Base-by-base conservation (phyloP, 1,140 invertebrate genomes). In the Saccostrea echinata region DNA sequence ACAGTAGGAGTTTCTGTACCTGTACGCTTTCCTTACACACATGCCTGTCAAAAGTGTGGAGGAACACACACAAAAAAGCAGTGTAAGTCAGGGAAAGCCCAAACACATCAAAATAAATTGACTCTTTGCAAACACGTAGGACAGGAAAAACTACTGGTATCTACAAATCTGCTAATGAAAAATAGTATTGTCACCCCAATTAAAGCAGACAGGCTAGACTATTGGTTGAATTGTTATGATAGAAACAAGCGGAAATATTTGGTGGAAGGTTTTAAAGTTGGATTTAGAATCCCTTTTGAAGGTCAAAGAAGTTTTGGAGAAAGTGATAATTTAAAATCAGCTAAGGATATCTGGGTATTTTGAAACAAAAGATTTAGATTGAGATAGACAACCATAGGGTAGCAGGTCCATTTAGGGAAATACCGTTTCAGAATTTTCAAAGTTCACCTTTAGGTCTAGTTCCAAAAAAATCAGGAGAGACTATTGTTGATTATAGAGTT, bases 241-340 rank as follows among this genome's bases (percentile, higher is more conserved):
- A 21, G 6, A 27, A 30, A 52, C 24, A 80, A 86, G 30, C n/a
- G n/a, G 35, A 76, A 76, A 30, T 86, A 53, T 86, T 55, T 86
- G 1, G 1, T 86, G 4, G 51, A 86, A 12, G 85, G 85, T 13
- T 86, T 86, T 82, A 33, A 27, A 27, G 2, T 57, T 16, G 85
- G 85, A 18, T 86, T 86, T 82, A 55, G 52, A 61, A 86, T 86
- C 30, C 85, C 52, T 24, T 82, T 30, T 82, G 24, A 11, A 33
- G 85, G 85, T 12, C 21, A 33, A 35, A 27, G 76, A 61, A 4
- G 21, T 24, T 86, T 81, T 82, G 8, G 61, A 9, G 30, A 30
- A 35, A 82, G 71, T 43, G 55, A 82, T 30, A 86, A 86, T 57
- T 35, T 82, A 21, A 30, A 18, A 4, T 86, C 85, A 30, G 85